Base-by-base conservation (phyloP, 35 echinoderm and acorn worm genomes). In the Hemicentrotus pulcherrimus region DNA sequence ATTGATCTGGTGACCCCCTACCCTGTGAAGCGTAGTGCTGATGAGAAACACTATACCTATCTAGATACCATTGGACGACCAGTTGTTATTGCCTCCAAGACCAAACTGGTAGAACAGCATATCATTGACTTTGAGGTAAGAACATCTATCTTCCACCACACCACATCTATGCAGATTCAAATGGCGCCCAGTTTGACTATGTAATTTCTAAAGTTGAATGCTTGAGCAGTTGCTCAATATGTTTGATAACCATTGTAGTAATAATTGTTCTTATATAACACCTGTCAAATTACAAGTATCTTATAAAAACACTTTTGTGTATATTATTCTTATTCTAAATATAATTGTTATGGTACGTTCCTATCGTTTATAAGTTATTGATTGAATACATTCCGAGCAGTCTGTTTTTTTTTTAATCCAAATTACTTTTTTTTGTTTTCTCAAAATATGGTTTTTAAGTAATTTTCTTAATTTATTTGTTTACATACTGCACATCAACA, bases 81-180 rank as follows among this genome's bases (percentile, higher is more conserved):
- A 1, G 97, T 99, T 7, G 89, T 98, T 50, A 61, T 98, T 46
- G 97, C 97, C 46, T 95, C 95, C 85, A 99, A 99, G 92, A 96
- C 45, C 13, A 99, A 99, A 60, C 94, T 99, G 12, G 98, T 99
- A 18, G 98, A 99, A 87, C 95, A 96, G 30, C 98, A 99, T 55
- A 99, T 99, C 95, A 96, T 95, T 91, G 98, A 99, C 91, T 99
- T 99, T 96, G 97, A 99, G 48, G 98, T 99, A 94, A 96, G 96
- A 28, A 28, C 28, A n/a, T 3, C 24, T 55, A 78, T n/a, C 22
- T 78, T 22, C 6, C 65, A 78, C 28, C 2, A 22, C 24, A 70
- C 61, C 19, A 28, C 50, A 55, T 55, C 10, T 15, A 55, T 55
- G 15, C 15, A n/a, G 65, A 28, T 50, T 7, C 48, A 50, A 50